Conservation (phyloP, 2,888 invertebrate species). For the Selenia dentaria region DNA sequence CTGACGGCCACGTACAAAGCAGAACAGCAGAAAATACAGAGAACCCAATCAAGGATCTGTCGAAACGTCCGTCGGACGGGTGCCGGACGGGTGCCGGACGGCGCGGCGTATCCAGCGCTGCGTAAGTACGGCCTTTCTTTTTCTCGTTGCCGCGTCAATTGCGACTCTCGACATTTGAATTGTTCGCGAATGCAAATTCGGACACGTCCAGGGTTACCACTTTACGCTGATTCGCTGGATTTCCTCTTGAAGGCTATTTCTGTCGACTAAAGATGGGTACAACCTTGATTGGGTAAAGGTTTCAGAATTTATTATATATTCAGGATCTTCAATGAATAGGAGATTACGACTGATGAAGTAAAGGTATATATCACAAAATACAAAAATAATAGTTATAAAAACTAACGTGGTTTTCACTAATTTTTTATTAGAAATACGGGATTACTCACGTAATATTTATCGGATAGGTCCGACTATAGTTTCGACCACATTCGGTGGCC, state of each 20-base stretch:
- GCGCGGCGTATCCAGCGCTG: constrained; percentile 24
- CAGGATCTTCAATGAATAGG: too few species aligned
- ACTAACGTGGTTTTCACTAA: too few species aligned
- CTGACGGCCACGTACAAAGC: constrained; percentile 45
- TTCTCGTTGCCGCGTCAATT: constrained; percentile 36
- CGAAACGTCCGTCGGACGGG: constrained; percentile 51
- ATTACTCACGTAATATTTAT: too few species aligned
- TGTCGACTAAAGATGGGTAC: constrained; percentile 21
- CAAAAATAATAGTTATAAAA: too few species aligned
- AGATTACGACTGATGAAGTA: too few species aligned
- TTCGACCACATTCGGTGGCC: too few species aligned
- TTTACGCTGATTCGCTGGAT: constrained; percentile 26
- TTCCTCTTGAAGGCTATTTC: constrained; percentile 22
- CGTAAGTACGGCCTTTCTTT: constrained; percentile 38
- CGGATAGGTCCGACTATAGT: too few species aligned
- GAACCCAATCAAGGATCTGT: constrained; percentile 67
- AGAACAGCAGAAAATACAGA: constrained; percentile 48
- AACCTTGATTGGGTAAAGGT: constrained; percentile 14
- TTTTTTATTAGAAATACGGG: too few species aligned
- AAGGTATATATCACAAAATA: too few species aligned
- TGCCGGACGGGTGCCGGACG: too few species aligned
- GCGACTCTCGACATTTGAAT: constrained; percentile 36
- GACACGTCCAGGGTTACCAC: constrained; percentile 29
- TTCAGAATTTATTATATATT: background rate
- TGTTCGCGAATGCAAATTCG: constrained; percentile 35